phyloP scores from a whole-genome alignment of 2,113 vertebrate species.

The Ovis aries region ARS-UI_Ramb_v3.0 NC_056057.1:5128001-5128500 shows the following conservation, averaged over 20 bases:
- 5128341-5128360: not conserved
- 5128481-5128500: not conserved
- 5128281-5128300: not conserved
- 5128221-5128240: not conserved
- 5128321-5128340: not conserved
- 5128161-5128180: accelerated
- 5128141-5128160: not conserved
- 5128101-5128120: not conserved
- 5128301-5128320: not conserved
- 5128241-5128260: not conserved
- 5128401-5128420: not conserved
- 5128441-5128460: not conserved
- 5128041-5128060: accelerated
- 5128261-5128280: not conserved
- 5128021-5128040: not conserved
- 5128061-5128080: accelerated
- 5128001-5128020: not conserved
- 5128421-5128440: not conserved
- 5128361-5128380: accelerated
- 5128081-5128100: accelerated
- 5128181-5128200: not conserved
- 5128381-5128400: not conserved
- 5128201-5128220: not conserved
- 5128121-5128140: not conserved
- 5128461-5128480: not conserved